phyloP scores from a whole-genome alignment of 2,797 vertebrate species.

The Megalops cyprinoides region DNA sequence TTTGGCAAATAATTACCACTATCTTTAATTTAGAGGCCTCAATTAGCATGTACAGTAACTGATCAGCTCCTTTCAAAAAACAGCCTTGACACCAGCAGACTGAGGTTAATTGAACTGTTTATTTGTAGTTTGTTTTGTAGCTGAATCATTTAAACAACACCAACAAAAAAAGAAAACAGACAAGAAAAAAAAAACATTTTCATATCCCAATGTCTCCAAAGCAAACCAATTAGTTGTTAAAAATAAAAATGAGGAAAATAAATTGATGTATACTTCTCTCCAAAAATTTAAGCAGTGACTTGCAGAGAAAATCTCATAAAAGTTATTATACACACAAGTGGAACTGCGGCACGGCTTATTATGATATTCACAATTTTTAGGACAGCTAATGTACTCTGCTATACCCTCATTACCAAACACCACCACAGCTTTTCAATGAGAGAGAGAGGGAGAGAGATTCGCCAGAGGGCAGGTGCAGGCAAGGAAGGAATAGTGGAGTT shows the following conservation, averaged over 20 bases:
- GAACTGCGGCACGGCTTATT: slow-evolving; percentile 44
- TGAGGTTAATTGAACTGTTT: slow-evolving; percentile 62
- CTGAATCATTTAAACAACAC: slow-evolving; percentile 61
- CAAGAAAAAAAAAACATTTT: slow-evolving; percentile 24
- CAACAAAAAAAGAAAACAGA: slow-evolving; percentile 48
- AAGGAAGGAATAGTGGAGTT: slow-evolving; percentile 8
- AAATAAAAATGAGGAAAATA: slow-evolving; percentile 15
- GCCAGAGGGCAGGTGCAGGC: slow-evolving; percentile 18
- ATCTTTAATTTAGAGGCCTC: background rate
- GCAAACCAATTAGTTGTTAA: slow-evolving; percentile 27
- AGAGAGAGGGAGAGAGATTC: slow-evolving; percentile 43
- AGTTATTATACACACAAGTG: slow-evolving; percentile 51
- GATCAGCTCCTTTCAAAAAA: background rate
- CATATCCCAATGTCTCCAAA: slow-evolving; percentile 32
- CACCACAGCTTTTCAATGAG: slow-evolving; percentile 42
- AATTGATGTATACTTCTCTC: slow-evolving; percentile 9
- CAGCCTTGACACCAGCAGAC: background rate
- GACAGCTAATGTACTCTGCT: slow-evolving; percentile 45
- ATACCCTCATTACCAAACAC: slow-evolving; percentile 41
- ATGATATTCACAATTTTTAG: slow-evolving; percentile 32
- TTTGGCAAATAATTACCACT: background rate
- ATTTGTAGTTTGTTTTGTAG: slow-evolving; percentile 67
- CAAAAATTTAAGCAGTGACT: slow-evolving; percentile 18
- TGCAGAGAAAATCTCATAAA: slow-evolving; percentile 43
- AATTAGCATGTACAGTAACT: background rate